Evolutionary conservation across 1,140 invertebrate genomes (phyloP), one percentile per base, ranked within the genome.

Genomic region (Drosophila parvula): DNA sequence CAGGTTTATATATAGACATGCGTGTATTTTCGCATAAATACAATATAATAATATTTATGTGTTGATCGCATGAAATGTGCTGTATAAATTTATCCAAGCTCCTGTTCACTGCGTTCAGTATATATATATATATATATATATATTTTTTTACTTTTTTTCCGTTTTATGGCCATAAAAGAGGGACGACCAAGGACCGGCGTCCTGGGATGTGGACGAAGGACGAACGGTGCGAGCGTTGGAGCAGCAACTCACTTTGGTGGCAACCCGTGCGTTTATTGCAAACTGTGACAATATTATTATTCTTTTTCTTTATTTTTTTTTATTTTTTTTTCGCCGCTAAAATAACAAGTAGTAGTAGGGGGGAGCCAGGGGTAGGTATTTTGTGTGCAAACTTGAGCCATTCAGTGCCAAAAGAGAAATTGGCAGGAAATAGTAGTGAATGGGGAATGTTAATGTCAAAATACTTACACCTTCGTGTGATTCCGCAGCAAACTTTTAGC

Each of bases 31-130:
- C 65, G 55, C 62, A 77, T 56, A 60, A 76, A 59, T 81, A 64
- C 68, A 74, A 84, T 70, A 79, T 82, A 86, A 88, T 88, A 86
- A 86, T 88, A 86, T 86, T 86, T 86, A 86, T 86, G 83, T 83
- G 83, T 82, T 88, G 83, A 86, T 88, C 77, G 79, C 79, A 88
- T 86, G 83, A 86, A 86, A 88, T 86, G 83, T 67, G 83, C 71
- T 82, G 76, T 70, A 82, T 86, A 88, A 77, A 88, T 86, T 88
- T 88, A 79, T 85, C 77, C 61, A 41, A 75, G 71, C 65, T 76
- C 81, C 69, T 78, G 73, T 83, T 83, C 76, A 65, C 65, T 78
- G 74, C 67, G 41, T 64, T 63, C 51, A 48, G 67, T 55, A 14
- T 53, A 36, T 79, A 82, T 70, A 45, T 55, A 14, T 53, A 36